phyloP scores from a whole-genome alignment of 2,113 vertebrate species.

The Connochaetes taurinus region DNA sequence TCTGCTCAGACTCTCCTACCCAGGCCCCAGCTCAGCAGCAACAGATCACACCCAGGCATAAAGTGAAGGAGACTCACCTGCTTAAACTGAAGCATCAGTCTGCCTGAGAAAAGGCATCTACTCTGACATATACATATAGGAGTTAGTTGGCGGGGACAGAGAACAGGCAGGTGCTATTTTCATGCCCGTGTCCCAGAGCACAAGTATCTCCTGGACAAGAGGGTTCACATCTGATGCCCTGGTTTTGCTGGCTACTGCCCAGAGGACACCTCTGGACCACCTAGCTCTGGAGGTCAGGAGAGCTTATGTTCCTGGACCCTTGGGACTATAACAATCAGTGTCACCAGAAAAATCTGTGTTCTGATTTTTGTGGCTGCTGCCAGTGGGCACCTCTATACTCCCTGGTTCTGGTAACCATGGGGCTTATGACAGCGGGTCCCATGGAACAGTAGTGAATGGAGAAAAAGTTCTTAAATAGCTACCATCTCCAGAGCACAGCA shows the following conservation, averaged over 20 bases:
- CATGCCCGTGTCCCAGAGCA: background rate
- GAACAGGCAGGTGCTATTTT: background rate
- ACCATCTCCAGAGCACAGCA: background rate
- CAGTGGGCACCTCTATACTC: background rate
- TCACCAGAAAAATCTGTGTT: background rate
- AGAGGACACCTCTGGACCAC: background rate
- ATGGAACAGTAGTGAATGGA: background rate
- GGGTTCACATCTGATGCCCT: background rate
- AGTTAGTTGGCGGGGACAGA: background rate
- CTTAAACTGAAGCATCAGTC: background rate
- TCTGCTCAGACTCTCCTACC: background rate
- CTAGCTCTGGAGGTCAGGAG: background rate
- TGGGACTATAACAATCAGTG: background rate
- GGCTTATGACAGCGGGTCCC: background rate
- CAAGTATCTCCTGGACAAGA: background rate
- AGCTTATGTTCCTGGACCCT: background rate
- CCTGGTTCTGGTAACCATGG: background rate
- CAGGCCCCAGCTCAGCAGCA: background rate
- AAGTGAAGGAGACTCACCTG: background rate
- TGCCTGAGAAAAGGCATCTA: background rate
- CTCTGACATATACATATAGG: background rate
- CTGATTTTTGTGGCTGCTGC: background rate
- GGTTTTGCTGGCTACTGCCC: background rate
- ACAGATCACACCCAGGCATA: background rate
- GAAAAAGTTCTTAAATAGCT: background rate